These are phyloP conservation scores for Lutjanus argentimaculatus DNA, from an alignment of 2,797 vertebrate genomes.

Conservation along the genomic window DNA sequence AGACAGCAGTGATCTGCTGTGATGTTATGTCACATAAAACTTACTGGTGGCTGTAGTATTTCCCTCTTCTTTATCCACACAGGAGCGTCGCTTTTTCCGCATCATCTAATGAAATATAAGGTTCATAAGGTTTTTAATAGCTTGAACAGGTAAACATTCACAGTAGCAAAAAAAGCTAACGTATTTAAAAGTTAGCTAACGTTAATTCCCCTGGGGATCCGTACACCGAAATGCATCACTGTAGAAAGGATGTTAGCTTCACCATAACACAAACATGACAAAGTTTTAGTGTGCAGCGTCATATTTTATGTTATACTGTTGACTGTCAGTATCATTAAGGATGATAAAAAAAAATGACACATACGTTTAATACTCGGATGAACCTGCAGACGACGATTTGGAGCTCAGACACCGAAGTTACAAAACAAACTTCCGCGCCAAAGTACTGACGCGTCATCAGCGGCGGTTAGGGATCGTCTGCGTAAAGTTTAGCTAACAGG, in stretches of 20 bases:
- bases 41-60: constrained; percentile 65
- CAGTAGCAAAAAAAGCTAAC: not conserved
- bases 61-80: constrained; percentile 63
- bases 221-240: not conserved
- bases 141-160: not conserved
- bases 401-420: constrained; percentile 5
- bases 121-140: not conserved
- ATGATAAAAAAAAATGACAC: constrained; percentile 34
- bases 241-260: not conserved
- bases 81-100: constrained; percentile 84
- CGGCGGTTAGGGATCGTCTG: constrained; percentile 46
- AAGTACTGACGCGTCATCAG: constrained; percentile 30
- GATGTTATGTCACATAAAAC: constrained; percentile 22
- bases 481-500: not conserved
- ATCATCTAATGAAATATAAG: constrained; percentile 78
- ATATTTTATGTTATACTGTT: not conserved
- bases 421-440: constrained; percentile 79
- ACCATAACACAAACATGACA: not conserved
- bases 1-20: not conserved
- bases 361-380: constrained; percentile 29
- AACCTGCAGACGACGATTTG: not conserved
- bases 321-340: not conserved
- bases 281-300: not conserved
- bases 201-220: not conserved
- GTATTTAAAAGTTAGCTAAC: not conserved